A percentile compares a stretch with the other conserved stretches of the same genome.
These are phyloP conservation scores for Uria lomvia DNA, from an alignment of 2,113 vertebrate genomes.

Conservation along the genomic window DNA sequence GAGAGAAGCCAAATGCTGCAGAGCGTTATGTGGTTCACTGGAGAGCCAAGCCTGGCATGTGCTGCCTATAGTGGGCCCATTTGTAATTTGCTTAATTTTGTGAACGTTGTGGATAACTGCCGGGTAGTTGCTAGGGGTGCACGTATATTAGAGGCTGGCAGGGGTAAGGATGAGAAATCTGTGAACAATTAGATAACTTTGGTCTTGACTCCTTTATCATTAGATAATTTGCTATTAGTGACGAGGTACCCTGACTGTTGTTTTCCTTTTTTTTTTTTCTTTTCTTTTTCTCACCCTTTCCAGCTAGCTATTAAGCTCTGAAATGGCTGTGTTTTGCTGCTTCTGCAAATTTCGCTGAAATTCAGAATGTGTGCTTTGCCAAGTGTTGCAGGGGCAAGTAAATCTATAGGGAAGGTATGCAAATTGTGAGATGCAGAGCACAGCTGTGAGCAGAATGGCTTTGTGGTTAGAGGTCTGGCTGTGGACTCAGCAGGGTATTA, in stretches of 20 bases:
- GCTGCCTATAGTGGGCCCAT: neutral
- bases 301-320: neutral
- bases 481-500: neutral
- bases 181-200: neutral
- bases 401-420: neutral
- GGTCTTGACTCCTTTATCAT: neutral
- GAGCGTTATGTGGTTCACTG: neutral
- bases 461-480: neutral
- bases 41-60: neutral
- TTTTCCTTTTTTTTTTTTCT: neutral
- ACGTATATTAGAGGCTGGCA: neutral
- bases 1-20: slow-evolving; percentile 29
- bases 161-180: neutral
- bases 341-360: neutral
- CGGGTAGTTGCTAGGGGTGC: neutral
- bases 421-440: neutral
- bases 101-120: neutral
- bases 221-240: neutral
- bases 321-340: neutral
- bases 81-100: slow-evolving; percentile 15
- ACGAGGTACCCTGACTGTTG: neutral
- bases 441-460: neutral
- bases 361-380: neutral
- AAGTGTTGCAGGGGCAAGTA: neutral
- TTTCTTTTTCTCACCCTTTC: neutral